Percentiles rank a stretch among this genome's conserved stretches.
phyloP scores from a whole-genome alignment of 2,888 invertebrate species.

The Lasioglossum oenotherae region DNA sequence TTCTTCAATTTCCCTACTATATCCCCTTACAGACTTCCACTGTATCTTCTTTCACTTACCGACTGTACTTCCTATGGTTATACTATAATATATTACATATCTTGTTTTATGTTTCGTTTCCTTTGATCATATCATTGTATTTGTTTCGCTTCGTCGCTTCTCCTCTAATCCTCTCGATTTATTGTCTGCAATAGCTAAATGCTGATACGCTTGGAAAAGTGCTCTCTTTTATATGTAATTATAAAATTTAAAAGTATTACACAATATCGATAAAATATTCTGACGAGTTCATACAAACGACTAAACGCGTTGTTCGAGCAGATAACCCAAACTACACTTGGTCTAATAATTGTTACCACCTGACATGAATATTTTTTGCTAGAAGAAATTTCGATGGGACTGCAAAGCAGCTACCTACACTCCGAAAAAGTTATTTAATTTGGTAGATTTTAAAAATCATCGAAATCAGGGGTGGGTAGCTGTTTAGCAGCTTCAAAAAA shows the following conservation, averaged over 20 bases:
- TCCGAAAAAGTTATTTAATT: neutral
- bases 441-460: neutral
- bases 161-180: neutral
- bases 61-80: neutral
- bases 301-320: too few relatives aligned
- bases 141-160: neutral
- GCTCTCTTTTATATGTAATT: neutral
- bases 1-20: neutral
- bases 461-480: neutral
- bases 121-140: neutral
- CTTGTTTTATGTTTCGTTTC: neutral
- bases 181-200: neutral
- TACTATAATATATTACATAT: neutral
- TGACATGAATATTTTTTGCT: neutral
- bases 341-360: too few relatives aligned
- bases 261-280: neutral
- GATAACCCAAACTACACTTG: too few relatives aligned
- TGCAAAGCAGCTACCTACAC: neutral
- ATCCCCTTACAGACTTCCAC: neutral
- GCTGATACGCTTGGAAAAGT: neutral
- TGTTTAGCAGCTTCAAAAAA: neutral
- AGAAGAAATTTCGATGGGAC: neutral
- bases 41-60: neutral
- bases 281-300: neutral
- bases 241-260: neutral